Evolutionary conservation across 2,797 vertebrate species (phyloP), one percentile per base, ranked within the genome.

Genomic region (Bovichtus diacanthus): DNA sequence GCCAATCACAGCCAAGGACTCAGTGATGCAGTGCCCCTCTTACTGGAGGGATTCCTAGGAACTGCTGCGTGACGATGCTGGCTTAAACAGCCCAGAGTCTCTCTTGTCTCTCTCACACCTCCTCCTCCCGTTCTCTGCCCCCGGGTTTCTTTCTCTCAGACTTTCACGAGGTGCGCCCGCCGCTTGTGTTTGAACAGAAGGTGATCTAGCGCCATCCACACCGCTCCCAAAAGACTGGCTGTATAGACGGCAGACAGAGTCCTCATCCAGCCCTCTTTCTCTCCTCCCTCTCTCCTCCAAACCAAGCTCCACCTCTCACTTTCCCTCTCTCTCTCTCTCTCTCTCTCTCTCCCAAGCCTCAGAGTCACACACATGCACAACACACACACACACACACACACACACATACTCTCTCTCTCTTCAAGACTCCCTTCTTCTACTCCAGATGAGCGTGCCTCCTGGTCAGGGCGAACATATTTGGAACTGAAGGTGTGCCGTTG

Each of bases 1-100:
- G 79, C 98, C 97, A 98, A 99, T 98, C 95, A 94, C 90, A 86
- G 91, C 71, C 87, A 91, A 95, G 93, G 90, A 90, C 94, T 93
- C 82, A 38, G 85, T 94, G 95, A 95, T 95, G 95, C 92, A 90
- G 94, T 90, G 89, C 88, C 92, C 85, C 92, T 95, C 93, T 96
- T 94, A 94, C 95, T 95, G 96, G 96, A 97, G 96, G 96, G 96
- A 97, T 96, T 97, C 97, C 96, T 95, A 90, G 95, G 94, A 96
- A 96, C 93, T 92, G 95, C 95, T 83, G 94, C 72, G 93, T 96
- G 95, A 95, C 92, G 94, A 94, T 90, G 93, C 92, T 94, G 92
- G 86, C 90, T 93, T 90, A 94, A 94, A 86, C 87, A 93, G 84
- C 86, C 92, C 94, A 81, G 92, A 91, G 87, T 89, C 94, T 93